Evolutionary conservation across 1,140 invertebrate genomes (phyloP), one percentile per base, ranked within the genome.

Genomic region (Zaprionus nigranus): DNA sequence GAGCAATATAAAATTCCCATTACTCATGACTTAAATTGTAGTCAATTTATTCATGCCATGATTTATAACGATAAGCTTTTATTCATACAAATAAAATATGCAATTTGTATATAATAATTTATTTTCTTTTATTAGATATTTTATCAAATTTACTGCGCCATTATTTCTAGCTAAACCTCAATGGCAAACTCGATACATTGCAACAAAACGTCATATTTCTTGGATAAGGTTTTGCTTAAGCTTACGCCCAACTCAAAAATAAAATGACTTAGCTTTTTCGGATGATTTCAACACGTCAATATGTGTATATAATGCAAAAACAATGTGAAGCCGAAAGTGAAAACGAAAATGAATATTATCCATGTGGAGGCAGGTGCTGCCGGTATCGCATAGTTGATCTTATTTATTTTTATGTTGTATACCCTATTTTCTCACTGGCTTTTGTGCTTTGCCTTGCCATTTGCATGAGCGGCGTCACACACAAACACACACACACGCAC

Each of bases 401-500:
- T n/a, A 17, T 58, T 58, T 58, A 30, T 26, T 58, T 58, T 58
- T 58, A 20, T 53, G 51, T 53, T 53, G n/a, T 30, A 56, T n/a
- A 30, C 24, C 22, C 63, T 40, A 28, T 66, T 66, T 58, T 49
- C 28, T 51, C n/a, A 12, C 20, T 61, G 43, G 38, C 60, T 80
- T 81, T 70, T 72, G 46, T 53, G 30, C 53, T 51, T 24, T 46
- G 51, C 68, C 60, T 57, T 67, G 66, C 51, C 59, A 79, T 82
- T 88, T 81, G 80, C 67, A 71, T 87, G 60, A 82, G 77, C 74
- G 76, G 70, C 56, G 73, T 28, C 20, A 56, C 66, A 49, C 34
- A 66, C 26, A 36, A 53, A 70, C 53, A 68, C 64, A 79, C 34
- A 59, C 46, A 38, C 51, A 46, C 53, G 40, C 65, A 51, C 38